Conservation (phyloP, 2,113 vertebrate species). For the Haliaeetus leucogaster region DNA sequence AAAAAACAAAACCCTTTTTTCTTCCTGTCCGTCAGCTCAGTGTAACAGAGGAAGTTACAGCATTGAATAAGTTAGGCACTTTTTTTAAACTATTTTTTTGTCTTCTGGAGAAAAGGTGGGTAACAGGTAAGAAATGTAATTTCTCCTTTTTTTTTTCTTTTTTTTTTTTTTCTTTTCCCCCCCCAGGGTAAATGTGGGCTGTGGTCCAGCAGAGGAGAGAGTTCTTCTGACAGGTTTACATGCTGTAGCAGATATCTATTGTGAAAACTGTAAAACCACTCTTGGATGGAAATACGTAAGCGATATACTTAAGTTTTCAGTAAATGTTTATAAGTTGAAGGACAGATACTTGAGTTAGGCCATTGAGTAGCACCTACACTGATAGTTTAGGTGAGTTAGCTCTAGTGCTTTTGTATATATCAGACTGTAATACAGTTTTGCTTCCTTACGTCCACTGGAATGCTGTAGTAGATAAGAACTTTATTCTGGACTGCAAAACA, state of each 20-base stretch:
- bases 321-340: not conserved
- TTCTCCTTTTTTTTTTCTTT: not conserved
- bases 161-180: not conserved
- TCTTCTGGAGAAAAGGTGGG: not conserved
- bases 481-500: not conserved
- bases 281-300: constrained; percentile 99
- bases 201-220: constrained; percentile 95
- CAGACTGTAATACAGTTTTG: not conserved
- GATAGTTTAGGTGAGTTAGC: not conserved
- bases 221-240: constrained; percentile 97
- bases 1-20: not conserved
- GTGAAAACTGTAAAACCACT: constrained; percentile 99
- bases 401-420: not conserved
- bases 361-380: not conserved
- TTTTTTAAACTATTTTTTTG: not conserved
- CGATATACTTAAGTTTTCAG: not conserved
- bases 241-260: constrained; percentile 98
- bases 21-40: not conserved
- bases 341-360: not conserved
- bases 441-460: not conserved
- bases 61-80: not conserved
- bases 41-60: not conserved
- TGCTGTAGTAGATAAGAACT: not conserved
- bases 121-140: not conserved
- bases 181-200: constrained; percentile 95